phyloP scores from a whole-genome alignment of 2,888 invertebrate genomes.

The Aleiodes alternator region DNA sequence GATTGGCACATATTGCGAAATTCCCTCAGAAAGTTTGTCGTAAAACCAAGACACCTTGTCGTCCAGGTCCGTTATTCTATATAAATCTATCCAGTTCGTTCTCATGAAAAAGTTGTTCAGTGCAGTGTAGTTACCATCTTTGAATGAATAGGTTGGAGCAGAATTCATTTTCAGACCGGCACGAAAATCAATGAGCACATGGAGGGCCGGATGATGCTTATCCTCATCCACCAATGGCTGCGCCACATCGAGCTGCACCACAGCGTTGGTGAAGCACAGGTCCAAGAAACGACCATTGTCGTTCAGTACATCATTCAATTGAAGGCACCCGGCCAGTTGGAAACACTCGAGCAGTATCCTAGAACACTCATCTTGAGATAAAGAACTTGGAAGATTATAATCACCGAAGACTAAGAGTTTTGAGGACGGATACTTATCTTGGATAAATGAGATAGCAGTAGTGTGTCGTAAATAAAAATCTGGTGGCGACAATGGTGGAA shows the following conservation, averaged over 20 bases:
- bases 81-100: slow-evolving; percentile 4
- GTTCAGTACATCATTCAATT: not conserved
- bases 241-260: not conserved
- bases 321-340: not conserved
- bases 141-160: not conserved
- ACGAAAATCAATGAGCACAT: not conserved
- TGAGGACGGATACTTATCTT: not conserved
- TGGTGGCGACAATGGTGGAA: not conserved
- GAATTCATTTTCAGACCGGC: not conserved
- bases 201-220: slow-evolving; percentile 13
- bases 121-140: not conserved
- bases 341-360: not conserved
- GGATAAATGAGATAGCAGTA: not conserved
- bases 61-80: not conserved
- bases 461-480: not conserved
- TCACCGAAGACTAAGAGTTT: slow-evolving; percentile 6
- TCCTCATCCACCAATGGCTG: not conserved
- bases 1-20: slow-evolving; percentile 8
- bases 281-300: not conserved
- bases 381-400: not conserved
- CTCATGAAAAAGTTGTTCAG: slow-evolving; percentile 1
- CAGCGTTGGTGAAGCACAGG: not conserved
- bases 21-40: not conserved
- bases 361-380: not conserved
- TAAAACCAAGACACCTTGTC: slow-evolving; percentile 10